Base-by-base conservation (phyloP, 1,140 invertebrate genomes). In the Atta colombica region DNA sequence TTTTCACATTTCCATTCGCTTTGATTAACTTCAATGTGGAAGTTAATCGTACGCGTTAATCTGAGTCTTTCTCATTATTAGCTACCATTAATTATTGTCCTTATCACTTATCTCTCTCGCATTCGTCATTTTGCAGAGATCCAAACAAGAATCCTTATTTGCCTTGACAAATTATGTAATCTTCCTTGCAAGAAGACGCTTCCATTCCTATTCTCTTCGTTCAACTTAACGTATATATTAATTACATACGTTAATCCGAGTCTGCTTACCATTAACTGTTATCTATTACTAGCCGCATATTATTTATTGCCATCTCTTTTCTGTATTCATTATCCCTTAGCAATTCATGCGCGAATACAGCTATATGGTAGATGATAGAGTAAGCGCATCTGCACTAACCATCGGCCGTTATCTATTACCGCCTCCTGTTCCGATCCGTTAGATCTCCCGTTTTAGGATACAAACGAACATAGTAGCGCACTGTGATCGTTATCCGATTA, bases 381-480 rank as follows among this genome's bases (percentile, higher is more conserved):
- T 21, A 25, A 61, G n/a, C 80, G 12, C 55, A 82, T 82, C 39
- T 82, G 39, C 25, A 65, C 63, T 84, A 25, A 35, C 25, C 55
- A 21, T 58, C 66, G 3, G 66, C 69, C 69, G 80, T 75, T 84
- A 84, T 84, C 69, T 74, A 39, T 49, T 82, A 82, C 55, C 39
- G 69, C 25, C 53, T 82, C 35, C 53, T 31, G 69, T 25, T 63
- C 63, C 69, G 80, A 75, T 75, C 80, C 80, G 80, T 84, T 84
- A 69, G 39, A 84, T 84, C 80, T 82, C 39, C 25, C 39, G 80
- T 61, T 58, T 81, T 58, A n/a, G 69, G 18, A 21, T 61, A 49
- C 55, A 45, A 10, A 75, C 69, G 55, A 63, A 51, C 45, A n/a
- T 28, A 2, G 7, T 61, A 18, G 45, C 63, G 31, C 14, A 21